Evolutionary conservation across 1,140 invertebrate species (phyloP).

Genomic region (Cyclina sinensis): DNA sequence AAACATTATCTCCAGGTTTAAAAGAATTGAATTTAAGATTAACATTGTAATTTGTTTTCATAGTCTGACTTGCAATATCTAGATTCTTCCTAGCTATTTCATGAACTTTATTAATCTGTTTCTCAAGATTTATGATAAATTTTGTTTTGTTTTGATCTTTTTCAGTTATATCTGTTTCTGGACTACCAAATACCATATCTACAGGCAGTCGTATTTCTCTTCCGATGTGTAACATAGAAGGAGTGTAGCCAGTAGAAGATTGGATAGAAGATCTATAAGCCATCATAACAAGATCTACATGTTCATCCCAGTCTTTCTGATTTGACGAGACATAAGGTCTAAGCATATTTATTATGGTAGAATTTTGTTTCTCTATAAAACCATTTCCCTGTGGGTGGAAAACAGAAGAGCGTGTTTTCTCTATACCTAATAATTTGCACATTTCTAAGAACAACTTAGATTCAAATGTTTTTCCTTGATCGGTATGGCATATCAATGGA

Average conservation of each 20-base stretch:
- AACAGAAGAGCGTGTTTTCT: conserved; percentile 66
- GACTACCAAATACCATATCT: conserved; percentile 58
- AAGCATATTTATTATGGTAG: conserved; percentile 69
- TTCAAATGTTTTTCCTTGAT: no score
- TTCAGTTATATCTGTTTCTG: conserved; percentile 45
- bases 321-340: conserved; percentile 17
- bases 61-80: conserved; percentile 18
- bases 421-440: conserved; percentile 65
- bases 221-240: conserved; percentile 64
- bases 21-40: conserved; percentile 38
- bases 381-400: conserved; percentile 71
- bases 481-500: no score
- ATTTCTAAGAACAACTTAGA: no score
- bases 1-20: conserved; percentile 45
- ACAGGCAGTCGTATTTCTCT: conserved; percentile 65
- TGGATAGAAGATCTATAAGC: conserved; percentile 62
- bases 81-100: conserved; percentile 48
- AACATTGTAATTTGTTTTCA: conserved; percentile 63
- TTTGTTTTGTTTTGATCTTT: conserved; percentile 43
- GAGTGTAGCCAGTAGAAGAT: conserved; percentile 43
- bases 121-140: conserved; percentile 10
- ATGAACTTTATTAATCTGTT: conserved; percentile 33
- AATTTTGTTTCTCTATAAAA: conserved; percentile 70
- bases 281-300: conserved; percentile 57
- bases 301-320: conserved; percentile 65